A percentile compares a stretch with the other conserved stretches of the same genome.
Evolutionary conservation across 2,113 vertebrate species (phyloP).

Genomic region (Oplegnathus fasciatus): DNA sequence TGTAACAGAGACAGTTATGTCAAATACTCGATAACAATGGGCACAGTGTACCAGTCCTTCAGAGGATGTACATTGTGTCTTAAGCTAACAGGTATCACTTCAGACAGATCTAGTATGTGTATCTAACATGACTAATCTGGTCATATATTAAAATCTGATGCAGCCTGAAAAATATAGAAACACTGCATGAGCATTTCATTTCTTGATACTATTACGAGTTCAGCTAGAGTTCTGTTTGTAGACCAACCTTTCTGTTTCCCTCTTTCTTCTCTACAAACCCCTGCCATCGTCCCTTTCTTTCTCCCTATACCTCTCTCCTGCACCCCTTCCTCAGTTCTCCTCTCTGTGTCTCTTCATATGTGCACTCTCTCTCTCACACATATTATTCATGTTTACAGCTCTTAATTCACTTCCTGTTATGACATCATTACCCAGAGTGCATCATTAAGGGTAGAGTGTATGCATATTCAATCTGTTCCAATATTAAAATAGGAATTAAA

Average conservation of each 20-base stretch:
- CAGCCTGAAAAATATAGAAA: background rate
- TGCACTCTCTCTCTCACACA: background rate
- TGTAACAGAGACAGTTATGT: background rate
- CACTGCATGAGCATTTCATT: background rate
- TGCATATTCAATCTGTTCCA: slow-evolving; percentile 60
- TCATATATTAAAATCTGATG: background rate
- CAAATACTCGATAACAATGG: background rate
- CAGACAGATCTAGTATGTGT: no score
- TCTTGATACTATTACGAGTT: background rate
- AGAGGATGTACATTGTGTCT: background rate
- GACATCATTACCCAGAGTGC: slow-evolving; percentile 59
- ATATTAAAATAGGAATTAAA: slow-evolving; percentile 72
- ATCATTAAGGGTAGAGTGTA: slow-evolving; percentile 46
- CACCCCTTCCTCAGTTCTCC: background rate
- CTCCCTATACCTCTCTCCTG: background rate
- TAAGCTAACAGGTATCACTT: background rate
- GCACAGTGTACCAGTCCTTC: background rate
- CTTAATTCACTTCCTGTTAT: slow-evolving; percentile 45
- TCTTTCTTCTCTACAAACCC: background rate
- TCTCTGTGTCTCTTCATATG: background rate
- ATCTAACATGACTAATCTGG: background rate
- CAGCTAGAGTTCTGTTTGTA: background rate
- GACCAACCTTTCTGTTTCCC: no score
- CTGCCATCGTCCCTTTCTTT: background rate
- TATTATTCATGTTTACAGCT: slow-evolving; percentile 62